These are phyloP conservation scores for Chrysocyon brachyurus DNA, from an alignment of 2,797 vertebrate genomes.

Conservation along the genomic window DNA sequence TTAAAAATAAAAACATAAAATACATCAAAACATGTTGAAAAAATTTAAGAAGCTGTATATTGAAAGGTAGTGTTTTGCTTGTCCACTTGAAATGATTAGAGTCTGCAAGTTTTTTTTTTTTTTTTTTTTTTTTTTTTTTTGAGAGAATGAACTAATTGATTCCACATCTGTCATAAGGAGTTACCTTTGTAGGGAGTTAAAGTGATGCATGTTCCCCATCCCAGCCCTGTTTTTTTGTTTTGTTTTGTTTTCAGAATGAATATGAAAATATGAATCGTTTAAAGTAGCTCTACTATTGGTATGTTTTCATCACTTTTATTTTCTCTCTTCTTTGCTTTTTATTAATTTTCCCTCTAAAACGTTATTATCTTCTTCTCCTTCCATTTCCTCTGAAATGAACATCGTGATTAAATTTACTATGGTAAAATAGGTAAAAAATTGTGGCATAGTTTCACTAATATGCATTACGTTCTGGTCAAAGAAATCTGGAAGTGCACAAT, in stretches of 20 bases:
- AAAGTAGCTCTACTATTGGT: neutral
- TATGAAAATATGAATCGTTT: neutral
- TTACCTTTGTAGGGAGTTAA: neutral
- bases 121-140: neutral
- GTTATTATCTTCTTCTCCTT: neutral
- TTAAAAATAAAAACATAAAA: neutral
- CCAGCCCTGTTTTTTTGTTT: too few species aligned
- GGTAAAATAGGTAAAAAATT: neutral
- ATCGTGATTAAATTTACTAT: neutral
- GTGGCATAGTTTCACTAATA: neutral
- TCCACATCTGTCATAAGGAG: neutral
- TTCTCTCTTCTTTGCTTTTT: neutral
- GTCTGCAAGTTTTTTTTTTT: neutral
- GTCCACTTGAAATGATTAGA: neutral
- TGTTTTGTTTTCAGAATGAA: neutral
- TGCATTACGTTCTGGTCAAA: conserved; percentile 28
- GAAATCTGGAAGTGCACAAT: neutral
- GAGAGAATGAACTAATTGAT: conserved; percentile 41
- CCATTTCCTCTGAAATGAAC: neutral
- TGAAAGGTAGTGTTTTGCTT: neutral
- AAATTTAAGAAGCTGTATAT: neutral
- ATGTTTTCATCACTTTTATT: neutral
- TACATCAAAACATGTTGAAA: neutral
- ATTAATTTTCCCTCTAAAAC: neutral
- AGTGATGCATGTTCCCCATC: neutral